Base-by-base conservation (phyloP, 2,888 invertebrate genomes). In the Andrena dorsata region DNA sequence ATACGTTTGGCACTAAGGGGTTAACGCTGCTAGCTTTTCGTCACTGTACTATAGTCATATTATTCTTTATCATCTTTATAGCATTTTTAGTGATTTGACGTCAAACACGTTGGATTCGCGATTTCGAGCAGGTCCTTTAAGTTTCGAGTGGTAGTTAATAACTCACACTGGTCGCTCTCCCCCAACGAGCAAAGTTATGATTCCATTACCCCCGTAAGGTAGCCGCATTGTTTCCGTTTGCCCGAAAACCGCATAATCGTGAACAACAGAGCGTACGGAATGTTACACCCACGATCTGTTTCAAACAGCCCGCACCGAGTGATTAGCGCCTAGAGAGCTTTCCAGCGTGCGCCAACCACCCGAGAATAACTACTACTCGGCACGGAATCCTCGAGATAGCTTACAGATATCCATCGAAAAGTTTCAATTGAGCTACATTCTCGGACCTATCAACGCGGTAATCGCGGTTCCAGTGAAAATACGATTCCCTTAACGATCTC, bases 381-480 rank as follows among this genome's bases (percentile, higher is more conserved):
- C 93, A 93, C 93, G 93, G 87, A 90, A 92, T 84, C 87, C 91
- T 88, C 85, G 85, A 88, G 89, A 92, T 90, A 90, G 88, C 88
- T 81, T 76, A 81, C 74, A 78, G 90, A 91, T 93, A 91, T 89
- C 83, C 87, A 91, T 92, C 89, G 87, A 69, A 92, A 93, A 92
- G 90, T 93, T 92, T 88, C 89, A 89, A 92, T 93, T 91, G 91
- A 88, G 85, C 82, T 80, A 83, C 88, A 90, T 91, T 92, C 91
- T 91, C 85, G 49, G 77, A 74, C 70, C 71, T 63, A 87, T 87
- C 85, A 73, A 16, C 80, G 58, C 71, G 60, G 66, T 87, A 80
- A 86, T 82, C 82, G 58, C 71, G 64, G 65, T 63, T 64, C 56
- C 65, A 56, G 23, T n/a, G 83, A 47, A 83, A 85, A 80, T 76